phyloP scores from a whole-genome alignment of 2,797 vertebrate genomes.

The Silurus lanzhouensis region DNA sequence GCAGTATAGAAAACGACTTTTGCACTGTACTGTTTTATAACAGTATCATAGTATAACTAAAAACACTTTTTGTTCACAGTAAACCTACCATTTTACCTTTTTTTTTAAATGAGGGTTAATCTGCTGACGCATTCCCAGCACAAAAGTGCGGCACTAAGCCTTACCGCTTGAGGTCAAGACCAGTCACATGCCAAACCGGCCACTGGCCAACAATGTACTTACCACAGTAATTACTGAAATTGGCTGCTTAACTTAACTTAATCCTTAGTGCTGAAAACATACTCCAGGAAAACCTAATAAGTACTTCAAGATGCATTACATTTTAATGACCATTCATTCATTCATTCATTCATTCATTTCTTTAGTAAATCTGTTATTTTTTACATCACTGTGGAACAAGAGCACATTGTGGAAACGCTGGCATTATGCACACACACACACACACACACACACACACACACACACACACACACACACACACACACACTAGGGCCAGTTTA shows the following conservation, averaged over 20 bases:
- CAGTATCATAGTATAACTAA: too few relatives aligned
- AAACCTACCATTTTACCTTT: too few relatives aligned
- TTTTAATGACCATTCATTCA: background rate
- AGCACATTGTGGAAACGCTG: background rate
- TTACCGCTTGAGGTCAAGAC: background rate
- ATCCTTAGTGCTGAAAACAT: slow-evolving; percentile 3
- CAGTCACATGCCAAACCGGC: background rate
- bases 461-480: background rate
- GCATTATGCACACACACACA: background rate
- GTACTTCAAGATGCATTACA: background rate
- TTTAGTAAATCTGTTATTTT: background rate
- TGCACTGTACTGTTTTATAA: too few relatives aligned
- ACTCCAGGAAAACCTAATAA: background rate
- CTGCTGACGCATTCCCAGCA: background rate
- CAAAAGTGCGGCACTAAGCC: background rate
- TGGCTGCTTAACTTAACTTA: slow-evolving; percentile 11
- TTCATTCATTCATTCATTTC: background rate
- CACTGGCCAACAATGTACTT: slow-evolving; percentile 1
- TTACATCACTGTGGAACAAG: background rate
- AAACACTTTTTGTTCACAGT: too few relatives aligned
- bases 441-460: slow-evolving; percentile 7
- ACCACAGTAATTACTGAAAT: slow-evolving; percentile 23
- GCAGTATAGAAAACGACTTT: too few relatives aligned
- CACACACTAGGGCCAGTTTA: background rate
- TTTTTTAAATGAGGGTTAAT: background rate